Evolutionary conservation across 35 echinoderm and acorn worm genomes (phyloP).

Genomic region (Lytechinus pictus): DNA sequence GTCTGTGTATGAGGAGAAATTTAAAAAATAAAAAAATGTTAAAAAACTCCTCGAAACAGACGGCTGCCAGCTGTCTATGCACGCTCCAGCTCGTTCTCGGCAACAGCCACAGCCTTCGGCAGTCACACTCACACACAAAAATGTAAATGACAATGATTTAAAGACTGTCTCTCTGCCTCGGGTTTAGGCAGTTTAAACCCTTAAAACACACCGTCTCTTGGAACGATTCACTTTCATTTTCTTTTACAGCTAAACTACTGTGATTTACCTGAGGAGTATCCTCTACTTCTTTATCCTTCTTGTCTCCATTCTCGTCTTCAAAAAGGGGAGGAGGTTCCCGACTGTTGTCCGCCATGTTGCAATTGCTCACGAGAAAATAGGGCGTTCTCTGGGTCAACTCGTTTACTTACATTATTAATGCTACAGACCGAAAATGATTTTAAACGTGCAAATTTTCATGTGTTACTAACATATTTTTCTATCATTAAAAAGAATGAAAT

Average conservation of each 20-base stretch:
- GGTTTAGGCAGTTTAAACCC: no score
- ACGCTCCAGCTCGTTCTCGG: no score
- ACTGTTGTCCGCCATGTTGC: constrained; percentile 55
- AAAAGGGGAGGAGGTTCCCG: constrained; percentile 66
- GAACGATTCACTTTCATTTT: not conserved
- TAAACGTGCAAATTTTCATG: not conserved
- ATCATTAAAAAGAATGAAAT: no score
- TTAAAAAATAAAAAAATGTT: no score
- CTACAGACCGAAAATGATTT: not conserved
- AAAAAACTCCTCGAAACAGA: no score
- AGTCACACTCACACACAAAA: no score
- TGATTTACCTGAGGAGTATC: not conserved
- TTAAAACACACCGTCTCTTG: no score
- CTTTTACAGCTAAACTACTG: not conserved
- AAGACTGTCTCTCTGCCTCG: no score
- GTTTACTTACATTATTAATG: not conserved
- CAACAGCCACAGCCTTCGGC: no score
- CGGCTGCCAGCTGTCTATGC: no score
- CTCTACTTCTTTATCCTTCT: not conserved
- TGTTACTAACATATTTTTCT: not conserved
- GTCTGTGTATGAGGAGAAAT: no score
- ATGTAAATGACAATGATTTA: no score
- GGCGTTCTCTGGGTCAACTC: not conserved
- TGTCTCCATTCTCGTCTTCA: constrained; percentile 51
- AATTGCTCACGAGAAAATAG: constrained; percentile 47